A percentile compares a stretch with the other conserved stretches of the same genome.
phyloP scores from a whole-genome alignment of 2,797 vertebrate genomes.

The Chiloscyllium punctatum region DNA sequence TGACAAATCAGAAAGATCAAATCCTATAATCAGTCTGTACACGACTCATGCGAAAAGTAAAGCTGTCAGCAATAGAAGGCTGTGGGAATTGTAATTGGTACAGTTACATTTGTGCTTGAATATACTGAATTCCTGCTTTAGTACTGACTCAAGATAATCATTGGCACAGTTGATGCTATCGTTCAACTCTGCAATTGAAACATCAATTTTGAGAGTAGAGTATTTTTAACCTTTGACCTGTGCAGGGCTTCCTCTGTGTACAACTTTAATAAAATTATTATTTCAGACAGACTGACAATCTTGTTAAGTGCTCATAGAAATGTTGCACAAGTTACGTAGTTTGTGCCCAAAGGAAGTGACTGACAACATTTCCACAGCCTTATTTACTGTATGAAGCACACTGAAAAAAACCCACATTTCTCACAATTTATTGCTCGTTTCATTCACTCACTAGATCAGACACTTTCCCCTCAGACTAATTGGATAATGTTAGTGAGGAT shows the following conservation, averaged over 20 bases:
- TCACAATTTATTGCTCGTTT: background rate
- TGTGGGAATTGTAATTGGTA: background rate
- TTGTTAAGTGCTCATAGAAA: background rate
- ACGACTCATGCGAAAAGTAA: background rate
- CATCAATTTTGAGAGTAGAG: background rate
- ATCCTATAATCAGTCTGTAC: too few relatives aligned
- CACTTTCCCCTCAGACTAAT: background rate
- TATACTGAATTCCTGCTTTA: too few relatives aligned
- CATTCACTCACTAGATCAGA: background rate
- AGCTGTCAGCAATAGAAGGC: background rate
- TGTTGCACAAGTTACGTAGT: background rate
- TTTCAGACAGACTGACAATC: background rate
- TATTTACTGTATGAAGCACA: background rate
- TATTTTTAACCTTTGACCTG: background rate
- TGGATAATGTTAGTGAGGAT: background rate
- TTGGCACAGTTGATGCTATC: background rate
- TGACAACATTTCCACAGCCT: background rate
- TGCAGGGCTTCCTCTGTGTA: background rate
- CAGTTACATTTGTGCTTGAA: background rate
- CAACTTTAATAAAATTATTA: background rate
- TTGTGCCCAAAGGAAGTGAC: background rate
- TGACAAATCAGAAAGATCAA: background rate
- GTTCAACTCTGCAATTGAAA: background rate
- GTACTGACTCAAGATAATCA: background rate
- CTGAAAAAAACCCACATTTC: background rate